Conservation (phyloP, 2,888 invertebrate genomes). For the Quadriops clusia region DNA sequence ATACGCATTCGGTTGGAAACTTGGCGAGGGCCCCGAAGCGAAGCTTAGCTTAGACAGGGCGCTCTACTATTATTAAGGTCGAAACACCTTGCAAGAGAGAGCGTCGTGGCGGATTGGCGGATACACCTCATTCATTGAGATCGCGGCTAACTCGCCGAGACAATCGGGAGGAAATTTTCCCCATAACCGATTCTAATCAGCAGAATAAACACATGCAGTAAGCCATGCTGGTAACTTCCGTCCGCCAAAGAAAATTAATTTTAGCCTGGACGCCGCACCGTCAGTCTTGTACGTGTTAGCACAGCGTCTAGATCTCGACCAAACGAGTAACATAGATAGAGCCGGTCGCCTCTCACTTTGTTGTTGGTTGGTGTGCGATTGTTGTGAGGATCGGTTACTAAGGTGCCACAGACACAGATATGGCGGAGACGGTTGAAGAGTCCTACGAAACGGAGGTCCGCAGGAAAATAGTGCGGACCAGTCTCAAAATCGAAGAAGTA, state of each 20-base stretch:
- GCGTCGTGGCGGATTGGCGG: too few relatives aligned
- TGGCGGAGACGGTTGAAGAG: conserved; percentile 48
- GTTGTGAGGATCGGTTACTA: conserved; percentile 9
- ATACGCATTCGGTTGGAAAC: too few relatives aligned
- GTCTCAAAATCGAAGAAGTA: conserved; percentile 63
- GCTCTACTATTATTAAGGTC: too few relatives aligned
- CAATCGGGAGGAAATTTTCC: too few relatives aligned
- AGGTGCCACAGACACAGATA: conserved; percentile 36
- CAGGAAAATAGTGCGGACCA: conserved; percentile 57
- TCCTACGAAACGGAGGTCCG: conserved; percentile 54
- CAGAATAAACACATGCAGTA: too few relatives aligned
- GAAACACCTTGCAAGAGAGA: too few relatives aligned
- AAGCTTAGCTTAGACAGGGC: too few relatives aligned
- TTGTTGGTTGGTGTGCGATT: conserved; percentile 9
- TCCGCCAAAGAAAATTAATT: conserved; percentile 22
- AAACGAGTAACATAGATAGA: conserved; percentile 11
- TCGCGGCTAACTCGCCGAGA: too few relatives aligned
- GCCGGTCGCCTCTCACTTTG: conserved; percentile 11
- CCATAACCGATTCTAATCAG: too few relatives aligned
- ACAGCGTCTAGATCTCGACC: conserved; percentile 24
- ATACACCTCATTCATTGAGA: too few relatives aligned
- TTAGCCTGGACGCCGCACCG: conserved; percentile 21
- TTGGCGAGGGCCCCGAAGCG: too few relatives aligned
- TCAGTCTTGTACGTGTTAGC: conserved; percentile 30
- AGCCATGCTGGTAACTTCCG: too few relatives aligned